Evolutionary conservation across 2,113 vertebrate species (phyloP).

Genomic region (Phrynocephalus versicolor): DNA sequence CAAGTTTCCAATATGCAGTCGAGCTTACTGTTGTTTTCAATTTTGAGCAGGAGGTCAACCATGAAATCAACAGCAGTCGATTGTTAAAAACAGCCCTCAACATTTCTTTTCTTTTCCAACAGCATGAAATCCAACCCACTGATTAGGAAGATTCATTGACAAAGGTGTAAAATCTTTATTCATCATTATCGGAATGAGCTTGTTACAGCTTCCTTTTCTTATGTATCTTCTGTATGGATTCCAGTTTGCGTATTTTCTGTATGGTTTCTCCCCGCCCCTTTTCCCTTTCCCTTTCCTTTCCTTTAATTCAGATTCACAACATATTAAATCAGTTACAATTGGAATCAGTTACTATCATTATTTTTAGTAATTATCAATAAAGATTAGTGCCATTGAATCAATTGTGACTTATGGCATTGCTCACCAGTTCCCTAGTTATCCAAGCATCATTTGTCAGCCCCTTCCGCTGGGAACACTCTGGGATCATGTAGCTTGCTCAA

Average conservation of each 20-base stretch:
- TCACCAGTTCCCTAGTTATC: no score
- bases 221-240: neutral
- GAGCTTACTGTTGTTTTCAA: neutral
- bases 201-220: neutral
- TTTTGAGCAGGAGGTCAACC: neutral
- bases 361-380: neutral
- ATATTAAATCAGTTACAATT: neutral
- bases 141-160: constrained; percentile 5
- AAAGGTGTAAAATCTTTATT: neutral
- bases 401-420: no score
- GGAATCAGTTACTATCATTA: neutral
- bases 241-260: no score
- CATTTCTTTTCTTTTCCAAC: neutral
- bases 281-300: no score
- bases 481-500: neutral
- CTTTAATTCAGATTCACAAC: neutral
- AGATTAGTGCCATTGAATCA: no score
- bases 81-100: constrained; percentile 2
- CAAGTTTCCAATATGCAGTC: neutral
- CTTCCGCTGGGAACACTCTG: no score
- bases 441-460: no score
- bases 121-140: neutral
- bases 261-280: no score
- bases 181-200: neutral
- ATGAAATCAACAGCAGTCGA: constrained; percentile 3